Evolutionary conservation across 2,113 vertebrate genomes (phyloP).

Genomic region (Elanus axillaris): DNA sequence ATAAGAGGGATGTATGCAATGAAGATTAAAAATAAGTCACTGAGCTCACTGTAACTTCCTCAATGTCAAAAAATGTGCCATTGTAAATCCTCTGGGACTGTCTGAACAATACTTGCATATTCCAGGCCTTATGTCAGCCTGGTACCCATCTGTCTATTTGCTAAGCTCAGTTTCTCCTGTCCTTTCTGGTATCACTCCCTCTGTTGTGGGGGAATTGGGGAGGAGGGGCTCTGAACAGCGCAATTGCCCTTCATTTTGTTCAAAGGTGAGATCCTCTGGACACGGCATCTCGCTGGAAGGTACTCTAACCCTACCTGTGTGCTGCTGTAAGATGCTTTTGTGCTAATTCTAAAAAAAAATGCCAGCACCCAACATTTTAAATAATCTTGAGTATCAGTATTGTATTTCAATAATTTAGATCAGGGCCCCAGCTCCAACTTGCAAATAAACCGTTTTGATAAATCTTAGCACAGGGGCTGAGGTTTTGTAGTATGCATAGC

Average conservation of each 20-base stretch:
- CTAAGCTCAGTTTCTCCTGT: not conserved
- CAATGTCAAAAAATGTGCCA: constrained; percentile 24
- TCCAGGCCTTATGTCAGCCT: constrained; percentile 1
- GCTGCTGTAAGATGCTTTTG: not conserved
- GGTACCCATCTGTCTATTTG: not conserved
- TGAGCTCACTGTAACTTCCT: not conserved
- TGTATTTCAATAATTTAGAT: not conserved
- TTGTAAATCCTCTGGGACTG: constrained; percentile 11
- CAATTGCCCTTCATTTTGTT: not conserved
- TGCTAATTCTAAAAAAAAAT: not conserved
- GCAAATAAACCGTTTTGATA: not conserved
- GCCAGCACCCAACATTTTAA: not conserved
- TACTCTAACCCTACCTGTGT: not conserved
- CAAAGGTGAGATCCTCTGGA: not conserved
- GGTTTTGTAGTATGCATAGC: not conserved
- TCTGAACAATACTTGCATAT: constrained; percentile 17
- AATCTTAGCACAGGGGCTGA: not conserved
- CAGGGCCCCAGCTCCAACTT: not conserved
- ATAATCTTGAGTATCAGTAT: not conserved
- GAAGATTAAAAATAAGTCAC: constrained; percentile 30
- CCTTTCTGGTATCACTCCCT: not conserved
- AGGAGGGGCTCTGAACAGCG: not conserved
- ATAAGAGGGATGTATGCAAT: not conserved
- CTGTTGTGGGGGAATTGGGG: not conserved
- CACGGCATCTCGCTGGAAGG: not conserved